Conservation (phyloP, 2,888 invertebrate genomes). For the Chrysodeixis includens region DNA sequence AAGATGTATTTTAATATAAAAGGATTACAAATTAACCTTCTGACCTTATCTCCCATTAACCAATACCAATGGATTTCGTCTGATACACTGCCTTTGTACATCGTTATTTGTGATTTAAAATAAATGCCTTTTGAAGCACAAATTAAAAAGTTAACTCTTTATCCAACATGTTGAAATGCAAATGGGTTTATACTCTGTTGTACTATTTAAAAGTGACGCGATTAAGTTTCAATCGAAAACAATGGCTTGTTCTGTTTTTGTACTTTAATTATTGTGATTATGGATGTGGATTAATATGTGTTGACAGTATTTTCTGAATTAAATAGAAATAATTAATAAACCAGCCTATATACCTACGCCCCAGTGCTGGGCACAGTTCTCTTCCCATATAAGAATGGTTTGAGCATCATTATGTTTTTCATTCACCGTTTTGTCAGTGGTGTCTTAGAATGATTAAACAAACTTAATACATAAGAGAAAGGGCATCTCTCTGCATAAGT, state of each 20-base stretch:
- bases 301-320: no score
- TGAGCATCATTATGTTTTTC: no score
- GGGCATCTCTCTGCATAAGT: no score
- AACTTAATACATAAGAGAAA: no score
- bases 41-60: not conserved
- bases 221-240: conserved; percentile 2
- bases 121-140: conserved; percentile 41
- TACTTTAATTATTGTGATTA: not conserved
- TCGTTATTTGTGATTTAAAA: conserved; percentile 52
- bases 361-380: no score
- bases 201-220: conserved; percentile 13
- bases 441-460: no score
- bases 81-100: conserved; percentile 33
- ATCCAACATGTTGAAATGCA: conserved; percentile 15
- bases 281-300: not conserved
- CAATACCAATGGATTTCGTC: conserved; percentile 37
- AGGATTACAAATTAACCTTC: conserved; percentile 22
- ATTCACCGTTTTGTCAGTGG: no score
- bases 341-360: no score
- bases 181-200: conserved; percentile 10
- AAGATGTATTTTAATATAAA: no score
- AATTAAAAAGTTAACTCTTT: conserved; percentile 46
- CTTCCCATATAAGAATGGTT: no score
- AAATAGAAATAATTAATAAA: no score
- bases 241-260: not conserved